phyloP scores from a whole-genome alignment of 1,140 invertebrate genomes.

The Drosophila nigromelanica region DNA sequence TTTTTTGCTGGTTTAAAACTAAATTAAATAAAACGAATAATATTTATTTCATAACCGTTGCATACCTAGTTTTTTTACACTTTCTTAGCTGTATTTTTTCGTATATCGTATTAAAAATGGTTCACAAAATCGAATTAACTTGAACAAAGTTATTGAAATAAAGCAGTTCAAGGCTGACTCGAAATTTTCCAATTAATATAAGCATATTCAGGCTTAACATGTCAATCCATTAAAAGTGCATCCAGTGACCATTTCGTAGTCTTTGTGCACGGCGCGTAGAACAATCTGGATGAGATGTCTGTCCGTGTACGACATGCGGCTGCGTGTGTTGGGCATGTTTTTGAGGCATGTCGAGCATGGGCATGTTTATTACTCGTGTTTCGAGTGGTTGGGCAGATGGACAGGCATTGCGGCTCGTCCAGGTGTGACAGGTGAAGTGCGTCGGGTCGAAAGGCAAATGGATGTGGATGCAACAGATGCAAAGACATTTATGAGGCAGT shows the following conservation, averaged over 20 bases:
- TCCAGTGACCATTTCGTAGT: conserved; percentile 8
- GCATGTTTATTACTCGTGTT: conserved; percentile 46
- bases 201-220: not conserved
- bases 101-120: too few relatives aligned
- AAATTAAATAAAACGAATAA: too few relatives aligned
- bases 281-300: conserved; percentile 4
- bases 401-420: conserved; percentile 4
- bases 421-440: conserved; percentile 35
- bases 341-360: conserved; percentile 40
- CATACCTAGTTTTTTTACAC: too few relatives aligned
- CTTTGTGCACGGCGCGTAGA: conserved; percentile 1
- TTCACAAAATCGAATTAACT: too few relatives aligned
- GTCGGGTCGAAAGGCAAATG: conserved; percentile 4
- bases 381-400: conserved; percentile 14
- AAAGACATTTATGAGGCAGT: conserved; percentile 31
- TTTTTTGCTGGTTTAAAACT: too few relatives aligned
- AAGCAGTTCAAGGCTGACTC: too few relatives aligned
- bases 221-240: conserved; percentile 14
- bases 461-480: conserved; percentile 14
- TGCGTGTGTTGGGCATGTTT: conserved; percentile 42
- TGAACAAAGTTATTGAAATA: too few relatives aligned
- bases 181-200: too few relatives aligned
- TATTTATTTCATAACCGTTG: too few relatives aligned
- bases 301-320: conserved; percentile 27
- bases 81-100: too few relatives aligned